These are phyloP conservation scores for Myiotriccus ornatus DNA, from an alignment of 2,797 vertebrate species.

Conservation along the genomic window DNA sequence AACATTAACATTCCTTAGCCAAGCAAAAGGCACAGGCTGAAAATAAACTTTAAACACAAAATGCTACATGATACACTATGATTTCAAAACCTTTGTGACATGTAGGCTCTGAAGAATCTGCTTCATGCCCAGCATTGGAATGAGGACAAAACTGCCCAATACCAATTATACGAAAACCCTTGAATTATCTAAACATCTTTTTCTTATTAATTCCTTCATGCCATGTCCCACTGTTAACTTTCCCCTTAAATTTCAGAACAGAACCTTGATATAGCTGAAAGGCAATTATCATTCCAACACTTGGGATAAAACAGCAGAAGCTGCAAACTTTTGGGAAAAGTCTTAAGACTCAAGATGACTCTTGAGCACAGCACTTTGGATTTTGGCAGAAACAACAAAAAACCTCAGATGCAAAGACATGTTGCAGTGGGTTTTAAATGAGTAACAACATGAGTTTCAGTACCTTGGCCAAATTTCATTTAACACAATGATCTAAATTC, in stretches of 20 bases:
- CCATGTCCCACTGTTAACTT: not conserved
- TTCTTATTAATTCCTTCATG: not conserved
- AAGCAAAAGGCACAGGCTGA: not conserved
- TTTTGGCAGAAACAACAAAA: not conserved
- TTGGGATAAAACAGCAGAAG: not conserved
- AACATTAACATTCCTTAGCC: not conserved
- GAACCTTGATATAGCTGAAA: not conserved
- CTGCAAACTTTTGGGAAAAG: not conserved
- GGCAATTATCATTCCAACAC: not conserved
- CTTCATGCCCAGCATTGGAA: not conserved
- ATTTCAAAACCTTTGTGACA: not conserved
- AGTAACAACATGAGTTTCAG: not conserved
- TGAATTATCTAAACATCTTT: not conserved
- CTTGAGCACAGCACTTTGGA: not conserved
- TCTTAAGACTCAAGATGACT: not conserved
- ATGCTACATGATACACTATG: not conserved
- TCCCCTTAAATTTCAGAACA: not conserved
- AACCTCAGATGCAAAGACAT: not conserved
- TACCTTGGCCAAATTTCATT: not conserved
- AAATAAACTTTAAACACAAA: conserved; percentile 5
- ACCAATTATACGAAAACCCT: not conserved
- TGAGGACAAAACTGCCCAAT: not conserved
- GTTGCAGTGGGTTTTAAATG: not conserved
- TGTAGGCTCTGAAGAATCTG: not conserved
- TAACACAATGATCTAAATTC: not conserved